Percentiles rank a stretch among this genome's conserved stretches.
phyloP scores from a whole-genome alignment of 2,888 invertebrate genomes.

The Polyommatus icarus region DNA sequence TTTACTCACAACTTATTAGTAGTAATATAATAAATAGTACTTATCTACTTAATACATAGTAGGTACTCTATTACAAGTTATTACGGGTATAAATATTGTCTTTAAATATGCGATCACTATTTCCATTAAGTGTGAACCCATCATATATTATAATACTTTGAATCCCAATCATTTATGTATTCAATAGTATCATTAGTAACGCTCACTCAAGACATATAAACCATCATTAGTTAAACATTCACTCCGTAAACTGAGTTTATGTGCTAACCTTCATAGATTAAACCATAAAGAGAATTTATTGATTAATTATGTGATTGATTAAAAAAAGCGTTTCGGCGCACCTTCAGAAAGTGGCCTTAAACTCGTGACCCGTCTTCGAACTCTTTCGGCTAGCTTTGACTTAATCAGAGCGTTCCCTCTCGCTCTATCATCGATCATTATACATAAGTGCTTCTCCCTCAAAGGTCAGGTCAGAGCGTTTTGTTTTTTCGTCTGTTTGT shows the following conservation, averaged over 20 bases:
- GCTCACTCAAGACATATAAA: background rate
- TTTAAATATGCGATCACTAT: background rate
- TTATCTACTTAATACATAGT: no score
- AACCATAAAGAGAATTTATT: slow-evolving; percentile 22
- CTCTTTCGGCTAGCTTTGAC: slow-evolving; percentile 75
- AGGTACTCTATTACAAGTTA: no score
- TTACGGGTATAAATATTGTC: no score
- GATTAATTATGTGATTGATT: slow-evolving; percentile 23
- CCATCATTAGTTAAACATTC: slow-evolving; percentile 8
- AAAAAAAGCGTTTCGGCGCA: slow-evolving; percentile 28
- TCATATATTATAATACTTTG: background rate
- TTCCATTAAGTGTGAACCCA: background rate
- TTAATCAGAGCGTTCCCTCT: slow-evolving; percentile 60
- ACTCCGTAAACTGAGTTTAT: background rate
- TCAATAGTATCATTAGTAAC: slow-evolving; percentile 12
- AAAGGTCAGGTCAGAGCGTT: slow-evolving; percentile 74
- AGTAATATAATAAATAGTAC: no score
- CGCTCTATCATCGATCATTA: slow-evolving; percentile 40
- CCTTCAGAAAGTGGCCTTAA: slow-evolving; percentile 46
- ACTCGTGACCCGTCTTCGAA: slow-evolving; percentile 64
- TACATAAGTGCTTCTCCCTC: slow-evolving; percentile 41
- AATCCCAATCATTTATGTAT: background rate
- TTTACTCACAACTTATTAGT: no score
- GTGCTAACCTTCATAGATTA: slow-evolving; percentile 1
- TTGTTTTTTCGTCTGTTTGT: slow-evolving; percentile 64